Conservation (phyloP, 2,113 vertebrate species). For the Tringa solitaria region DNA sequence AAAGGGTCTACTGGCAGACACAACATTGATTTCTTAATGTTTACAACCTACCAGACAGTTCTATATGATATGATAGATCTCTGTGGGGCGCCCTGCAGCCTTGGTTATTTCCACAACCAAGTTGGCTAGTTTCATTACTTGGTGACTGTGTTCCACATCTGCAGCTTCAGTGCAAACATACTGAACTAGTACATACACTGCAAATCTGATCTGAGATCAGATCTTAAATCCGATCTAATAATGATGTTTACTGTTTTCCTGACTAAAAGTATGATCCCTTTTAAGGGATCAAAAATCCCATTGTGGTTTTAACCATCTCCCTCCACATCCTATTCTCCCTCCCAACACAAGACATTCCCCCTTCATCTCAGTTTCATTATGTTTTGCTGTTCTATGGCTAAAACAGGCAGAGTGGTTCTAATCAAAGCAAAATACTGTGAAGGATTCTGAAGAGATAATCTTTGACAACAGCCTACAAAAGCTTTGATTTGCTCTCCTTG, state of each 20-base stretch:
- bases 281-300: neutral
- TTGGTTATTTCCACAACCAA: conserved; percentile 68
- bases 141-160: conserved; percentile 29
- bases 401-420: neutral
- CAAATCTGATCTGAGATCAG: neutral
- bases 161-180: conserved; percentile 41
- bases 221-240: neutral
- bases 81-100: conserved; percentile 69
- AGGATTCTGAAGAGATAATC: conserved; percentile 1
- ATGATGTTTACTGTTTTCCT: neutral
- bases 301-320: neutral
- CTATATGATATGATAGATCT: conserved; percentile 72
- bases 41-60: conserved; percentile 71
- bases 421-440: conserved; percentile 12
- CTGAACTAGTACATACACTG: neutral
- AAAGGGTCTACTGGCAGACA: conserved; percentile 68
- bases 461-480: neutral
- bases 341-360: neutral
- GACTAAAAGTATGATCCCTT: neutral
- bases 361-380: conserved; percentile 9
- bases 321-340: neutral
- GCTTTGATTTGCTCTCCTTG: neutral
- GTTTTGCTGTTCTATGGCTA: neutral
- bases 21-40: conserved; percentile 69
- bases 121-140: conserved; percentile 58